Evolutionary conservation across 1,140 invertebrate genomes (phyloP).

Genomic region (Dinoponera quadriceps): DNA sequence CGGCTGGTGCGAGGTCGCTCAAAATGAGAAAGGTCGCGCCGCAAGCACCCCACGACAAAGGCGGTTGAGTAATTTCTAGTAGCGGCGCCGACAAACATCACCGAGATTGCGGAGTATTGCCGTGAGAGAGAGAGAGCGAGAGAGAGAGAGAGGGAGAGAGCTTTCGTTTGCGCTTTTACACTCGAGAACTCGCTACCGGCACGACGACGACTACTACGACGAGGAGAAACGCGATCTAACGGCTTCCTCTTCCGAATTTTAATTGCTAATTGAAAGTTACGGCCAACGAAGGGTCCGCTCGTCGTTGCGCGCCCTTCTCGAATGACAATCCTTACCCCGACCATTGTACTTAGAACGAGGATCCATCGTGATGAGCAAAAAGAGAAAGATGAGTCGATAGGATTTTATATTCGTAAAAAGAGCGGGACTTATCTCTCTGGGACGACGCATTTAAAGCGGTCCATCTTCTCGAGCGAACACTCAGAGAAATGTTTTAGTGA

Average conservation of each 20-base stretch:
- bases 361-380: neutral
- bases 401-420: neutral
- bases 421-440: neutral
- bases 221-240: conserved; percentile 4
- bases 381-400: neutral
- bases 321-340: neutral
- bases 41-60: conserved; percentile 46
- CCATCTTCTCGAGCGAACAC: too few species aligned
- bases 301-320: neutral
- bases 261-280: conserved; percentile 12
- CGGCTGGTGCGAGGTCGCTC: neutral
- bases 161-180: conserved; percentile 43
- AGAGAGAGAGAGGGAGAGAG: too few species aligned
- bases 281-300: neutral
- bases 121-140: too few species aligned
- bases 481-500: neutral
- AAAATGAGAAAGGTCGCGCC: neutral
- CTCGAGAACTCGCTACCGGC: conserved; percentile 1
- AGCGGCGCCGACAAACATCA: conserved; percentile 42
- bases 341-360: neutral
- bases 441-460: neutral
- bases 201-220: neutral
- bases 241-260: neutral
- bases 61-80: conserved; percentile 47
- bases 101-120: conserved; percentile 34